Evolutionary conservation across 2,113 vertebrate genomes (phyloP).

Genomic region (Rhynchomys soricoides): DNA sequence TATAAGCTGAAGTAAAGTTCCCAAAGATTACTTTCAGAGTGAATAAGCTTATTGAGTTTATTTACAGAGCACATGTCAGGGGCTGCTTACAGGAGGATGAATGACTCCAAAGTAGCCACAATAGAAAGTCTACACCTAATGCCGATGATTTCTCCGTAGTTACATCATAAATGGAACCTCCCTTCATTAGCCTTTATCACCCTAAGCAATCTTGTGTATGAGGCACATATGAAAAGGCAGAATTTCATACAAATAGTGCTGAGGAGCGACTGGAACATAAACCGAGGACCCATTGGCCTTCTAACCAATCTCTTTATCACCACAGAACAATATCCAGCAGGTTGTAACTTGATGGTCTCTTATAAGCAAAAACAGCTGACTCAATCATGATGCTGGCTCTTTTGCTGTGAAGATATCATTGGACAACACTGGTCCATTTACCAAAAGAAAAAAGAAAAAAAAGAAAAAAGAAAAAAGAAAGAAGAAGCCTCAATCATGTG

Average conservation of each 20-base stretch:
- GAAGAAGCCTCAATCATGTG: background rate
- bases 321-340: background rate
- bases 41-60: background rate
- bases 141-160: background rate
- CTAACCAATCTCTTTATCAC: too few relatives aligned
- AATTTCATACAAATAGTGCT: background rate
- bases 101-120: background rate
- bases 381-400: background rate
- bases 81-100: background rate
- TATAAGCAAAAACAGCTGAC: background rate
- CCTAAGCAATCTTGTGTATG: background rate
- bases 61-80: background rate
- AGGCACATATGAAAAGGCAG: background rate
- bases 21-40: background rate
- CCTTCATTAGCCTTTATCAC: background rate
- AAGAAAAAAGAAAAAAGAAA: too few relatives aligned
- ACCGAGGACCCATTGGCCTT: background rate
- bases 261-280: background rate
- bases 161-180: background rate
- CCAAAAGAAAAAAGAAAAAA: background rate
- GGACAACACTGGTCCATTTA: background rate
- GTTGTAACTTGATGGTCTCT: background rate
- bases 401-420: background rate
- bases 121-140: background rate
- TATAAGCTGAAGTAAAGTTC: background rate